Conservation (phyloP, 64 coral and sea anemone species). For the Astreopora myriophthalma region DNA sequence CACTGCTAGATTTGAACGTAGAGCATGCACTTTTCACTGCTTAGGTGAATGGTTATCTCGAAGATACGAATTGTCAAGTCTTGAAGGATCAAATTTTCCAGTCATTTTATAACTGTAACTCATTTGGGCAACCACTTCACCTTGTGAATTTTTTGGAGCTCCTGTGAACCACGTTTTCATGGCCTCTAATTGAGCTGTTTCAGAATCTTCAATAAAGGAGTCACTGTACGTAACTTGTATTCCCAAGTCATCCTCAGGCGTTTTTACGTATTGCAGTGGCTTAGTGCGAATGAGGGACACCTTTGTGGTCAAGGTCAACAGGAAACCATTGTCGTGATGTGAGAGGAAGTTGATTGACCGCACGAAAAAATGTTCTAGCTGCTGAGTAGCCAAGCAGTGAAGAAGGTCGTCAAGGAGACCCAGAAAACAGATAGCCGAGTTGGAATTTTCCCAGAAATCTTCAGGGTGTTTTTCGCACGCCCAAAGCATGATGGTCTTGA, state of each 20-base stretch:
- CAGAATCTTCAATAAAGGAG: too few species aligned
- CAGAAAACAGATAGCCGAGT: slow-evolving; percentile 19
- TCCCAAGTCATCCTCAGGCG: not conserved
- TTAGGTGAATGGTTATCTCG: too few species aligned
- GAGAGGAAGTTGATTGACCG: slow-evolving; percentile 30
- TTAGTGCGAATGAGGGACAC: slow-evolving; percentile 20
- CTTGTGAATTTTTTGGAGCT: too few species aligned
- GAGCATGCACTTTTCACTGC: too few species aligned
- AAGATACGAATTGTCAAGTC: too few species aligned
- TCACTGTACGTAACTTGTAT: too few species aligned
- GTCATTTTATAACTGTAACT: too few species aligned
- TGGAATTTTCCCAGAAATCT: slow-evolving; percentile 29
- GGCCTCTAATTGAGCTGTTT: too few species aligned
- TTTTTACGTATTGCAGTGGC: not conserved
- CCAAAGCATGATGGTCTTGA: slow-evolving; percentile 74
- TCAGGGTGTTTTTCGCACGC: slow-evolving; percentile 21
- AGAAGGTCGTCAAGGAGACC: slow-evolving; percentile 65
- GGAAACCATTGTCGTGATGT: not conserved
- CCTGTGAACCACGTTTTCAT: too few species aligned
- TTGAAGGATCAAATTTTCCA: too few species aligned
- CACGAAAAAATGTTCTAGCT: slow-evolving; percentile 51
- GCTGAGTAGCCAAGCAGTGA: slow-evolving; percentile 3
- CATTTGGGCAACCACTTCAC: too few species aligned
- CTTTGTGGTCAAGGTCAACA: not conserved
- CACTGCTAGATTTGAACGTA: too few species aligned